phyloP scores from a whole-genome alignment of 2,797 vertebrate genomes.

The Eupleurogrammus muticus region DNA sequence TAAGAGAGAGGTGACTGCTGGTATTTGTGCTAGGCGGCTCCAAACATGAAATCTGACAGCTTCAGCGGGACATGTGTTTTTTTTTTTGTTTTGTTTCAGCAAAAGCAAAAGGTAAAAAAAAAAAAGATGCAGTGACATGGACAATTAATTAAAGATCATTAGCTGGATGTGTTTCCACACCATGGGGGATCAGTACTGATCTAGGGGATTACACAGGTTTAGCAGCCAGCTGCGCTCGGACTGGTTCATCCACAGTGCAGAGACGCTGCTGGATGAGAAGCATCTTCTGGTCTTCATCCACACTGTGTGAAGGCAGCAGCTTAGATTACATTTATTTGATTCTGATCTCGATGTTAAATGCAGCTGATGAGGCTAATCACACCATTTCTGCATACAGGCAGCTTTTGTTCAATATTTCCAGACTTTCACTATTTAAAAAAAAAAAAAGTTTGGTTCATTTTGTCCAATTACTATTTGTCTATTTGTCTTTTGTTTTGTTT shows the following conservation, averaged over 20 bases:
- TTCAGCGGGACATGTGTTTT: no score
- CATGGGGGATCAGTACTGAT: conserved; percentile 9
- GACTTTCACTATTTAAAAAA: no score
- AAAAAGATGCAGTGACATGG: neutral
- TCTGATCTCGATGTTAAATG: neutral
- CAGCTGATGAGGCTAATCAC: neutral
- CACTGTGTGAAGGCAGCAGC: neutral
- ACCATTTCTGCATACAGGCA: no score
- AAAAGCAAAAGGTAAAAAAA: conserved; percentile 35
- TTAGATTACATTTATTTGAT: neutral
- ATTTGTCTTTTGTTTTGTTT: no score
- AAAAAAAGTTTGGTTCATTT: no score
- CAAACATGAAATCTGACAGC: no score
- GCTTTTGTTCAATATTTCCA: no score
- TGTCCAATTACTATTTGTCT: no score
- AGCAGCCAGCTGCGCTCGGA: neutral
- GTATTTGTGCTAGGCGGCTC: no score
- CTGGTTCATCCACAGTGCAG: conserved; percentile 29
- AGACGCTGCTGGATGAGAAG: neutral
- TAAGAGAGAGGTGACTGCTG: no score
- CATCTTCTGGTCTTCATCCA: neutral
- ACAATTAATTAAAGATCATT: conserved; percentile 28
- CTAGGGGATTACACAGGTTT: conserved; percentile 31
- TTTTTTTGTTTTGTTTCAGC: no score
- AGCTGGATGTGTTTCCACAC: conserved; percentile 14